Base-by-base conservation (phyloP, 2,888 invertebrate genomes). In the Xylota sylvarum region DNA sequence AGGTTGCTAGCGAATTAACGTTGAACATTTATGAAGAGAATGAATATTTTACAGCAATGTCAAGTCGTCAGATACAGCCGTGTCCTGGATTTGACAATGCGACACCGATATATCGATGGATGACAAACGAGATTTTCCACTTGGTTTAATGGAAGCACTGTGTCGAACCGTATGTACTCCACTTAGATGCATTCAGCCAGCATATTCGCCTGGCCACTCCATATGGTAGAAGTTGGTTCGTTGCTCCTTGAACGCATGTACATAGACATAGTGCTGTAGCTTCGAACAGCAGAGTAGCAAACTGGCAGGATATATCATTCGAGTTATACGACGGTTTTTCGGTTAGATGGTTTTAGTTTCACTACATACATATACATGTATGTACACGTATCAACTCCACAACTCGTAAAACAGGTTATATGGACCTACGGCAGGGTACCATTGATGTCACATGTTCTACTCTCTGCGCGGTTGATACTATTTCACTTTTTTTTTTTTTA, bases 41-140 rank as follows among this genome's bases (percentile, higher is more conserved):
- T 86, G 86, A 82, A 86, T 86, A 86, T 82, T 82, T 86, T 82
- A 86, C 86, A 82, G 82, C 82, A 86, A 81, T 77, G 81, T 86
- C 86, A 82, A 82, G 73, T 77, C 73, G 48, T 86, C 86, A 86
- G 73, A 64, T 35, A 69, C 82, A 82, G 73, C 62, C 72, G 73
- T 78, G 77, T 82, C 77, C 82, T 86, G 82, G 69, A 74, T 86
- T 86, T 82, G 82, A 86, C 82, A 86, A 82, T 86, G 77, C 81
- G 77, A 82, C 82, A 82, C 77, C 82, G 67, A 64, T 72, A 77
- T 82, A 86, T 86, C 77, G 86, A 86, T 82, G 82, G 82, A 86
- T 86, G 86, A 86, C 82, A 86, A 82, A 86, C 86, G 86, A 86
- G 86, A 86, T 86, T 86, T 82, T 86, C 77, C 77, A 86, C 86